Evolutionary conservation across 1,140 invertebrate species (phyloP), one percentile per base, ranked within the genome.

Genomic region (Neodiprion virginianus): DNA sequence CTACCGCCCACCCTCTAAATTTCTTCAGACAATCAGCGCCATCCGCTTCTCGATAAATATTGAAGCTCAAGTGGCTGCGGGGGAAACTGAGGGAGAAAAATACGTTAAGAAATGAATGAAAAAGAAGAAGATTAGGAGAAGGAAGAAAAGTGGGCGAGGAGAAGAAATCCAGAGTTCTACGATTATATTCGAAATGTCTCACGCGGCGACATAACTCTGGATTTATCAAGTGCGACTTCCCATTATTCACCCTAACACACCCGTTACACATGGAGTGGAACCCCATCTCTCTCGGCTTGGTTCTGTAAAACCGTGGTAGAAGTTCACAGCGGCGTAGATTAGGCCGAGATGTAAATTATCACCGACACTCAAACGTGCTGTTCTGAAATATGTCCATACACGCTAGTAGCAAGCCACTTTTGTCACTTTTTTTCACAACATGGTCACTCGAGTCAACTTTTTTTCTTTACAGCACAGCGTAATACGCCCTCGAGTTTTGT

Each of bases 1-100:
- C n/a, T 5, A 61, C 28, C 28, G 28, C 28, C 28, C 28, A 40
- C 28, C 28, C 28, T 17, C 53, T 61, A 61, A 61, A 61, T 61
- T 61, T 61, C 53, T 61, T 61, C 8, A 61, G 53, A 61, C 53
- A 61, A 17, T 14, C 11, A 61, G 53, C 53, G 53, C 53, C 53
- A 61, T 61, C 11, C 53, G 53, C n/a, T 61, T 61, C n/a, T 61
- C 53, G 53, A 61, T 61, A 61, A 61, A 61, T 61, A 61, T 61
- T 61, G 28, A 40, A 8, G 11, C n/a, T 61, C 11, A 8, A 40
- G 28, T 40, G 28, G 28, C 28, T 40, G 28, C 28, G 28, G 28
- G 28, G 28, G 28, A 40, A 40, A 40, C 53, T 17, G 11, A 61
- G n/a, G 53, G 11, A 14, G 28, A 40, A 40, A 40, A 40, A 40